A percentile compares a stretch with the other conserved stretches of the same genome.
phyloP scores from a whole-genome alignment of 2,888 invertebrate genomes.

The Agrotis puta region DNA sequence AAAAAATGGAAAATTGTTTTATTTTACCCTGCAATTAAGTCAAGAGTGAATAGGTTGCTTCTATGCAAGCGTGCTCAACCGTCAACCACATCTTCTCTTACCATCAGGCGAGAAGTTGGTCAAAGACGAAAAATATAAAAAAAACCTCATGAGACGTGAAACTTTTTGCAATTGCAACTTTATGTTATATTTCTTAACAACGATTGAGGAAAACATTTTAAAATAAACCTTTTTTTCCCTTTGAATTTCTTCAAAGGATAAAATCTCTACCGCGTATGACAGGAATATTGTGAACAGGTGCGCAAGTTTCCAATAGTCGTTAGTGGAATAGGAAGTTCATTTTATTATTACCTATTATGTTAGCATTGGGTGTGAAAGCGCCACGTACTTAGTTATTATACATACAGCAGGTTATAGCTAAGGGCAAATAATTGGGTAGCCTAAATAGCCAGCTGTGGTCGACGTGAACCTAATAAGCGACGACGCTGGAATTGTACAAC shows the following conservation, averaged over 20 bases:
- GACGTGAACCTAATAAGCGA: too few species aligned
- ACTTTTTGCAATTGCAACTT: not conserved
- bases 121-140: not conserved
- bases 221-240: not conserved
- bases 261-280: not conserved
- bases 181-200: too few species aligned
- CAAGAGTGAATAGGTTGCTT: too few species aligned
- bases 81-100: too few species aligned
- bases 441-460: conserved; percentile 32
- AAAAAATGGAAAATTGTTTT: too few species aligned
- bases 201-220: conserved; percentile 13
- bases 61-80: too few species aligned
- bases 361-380: conserved; percentile 15
- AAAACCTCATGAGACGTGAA: not conserved
- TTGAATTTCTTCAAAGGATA: not conserved
- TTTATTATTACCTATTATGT: conserved; percentile 16
- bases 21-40: too few species aligned
- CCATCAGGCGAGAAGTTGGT: too few species aligned
- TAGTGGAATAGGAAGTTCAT: conserved; percentile 17
- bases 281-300: conserved; percentile 35
- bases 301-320: conserved; percentile 28
- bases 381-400: conserved; percentile 38
- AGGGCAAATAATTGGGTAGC: conserved; percentile 32
- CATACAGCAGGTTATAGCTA: not conserved
- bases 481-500: not conserved